Percentiles rank a stretch among this genome's conserved stretches.
phyloP scores from a whole-genome alignment of 2,888 invertebrate species.

The Nomada fabriciana region DNA sequence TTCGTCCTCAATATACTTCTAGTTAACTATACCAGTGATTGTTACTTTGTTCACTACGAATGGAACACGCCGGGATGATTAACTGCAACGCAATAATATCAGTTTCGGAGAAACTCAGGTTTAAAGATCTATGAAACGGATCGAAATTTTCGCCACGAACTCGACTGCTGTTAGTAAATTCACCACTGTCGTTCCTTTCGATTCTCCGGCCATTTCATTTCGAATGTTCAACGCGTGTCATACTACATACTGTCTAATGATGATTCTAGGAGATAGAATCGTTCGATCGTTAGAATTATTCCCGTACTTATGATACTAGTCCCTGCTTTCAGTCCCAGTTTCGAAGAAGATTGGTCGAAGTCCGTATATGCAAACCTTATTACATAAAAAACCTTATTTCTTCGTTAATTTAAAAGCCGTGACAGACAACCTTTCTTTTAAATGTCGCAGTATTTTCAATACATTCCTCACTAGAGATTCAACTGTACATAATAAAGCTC shows the following conservation, averaged over 20 bases:
- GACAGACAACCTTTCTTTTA: neutral
- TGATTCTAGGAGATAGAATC: constrained; percentile 25
- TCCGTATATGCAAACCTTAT: neutral
- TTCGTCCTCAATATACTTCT: neutral
- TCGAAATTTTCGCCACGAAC: neutral
- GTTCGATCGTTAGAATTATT: constrained; percentile 60
- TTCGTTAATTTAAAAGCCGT: neutral
- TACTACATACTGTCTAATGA: neutral
- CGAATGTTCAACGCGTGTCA: constrained; percentile 1
- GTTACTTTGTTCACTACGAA: neutral
- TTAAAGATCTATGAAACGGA: neutral
- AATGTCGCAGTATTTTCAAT: neutral
- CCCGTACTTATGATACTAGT: constrained; percentile 69
- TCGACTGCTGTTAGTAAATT: neutral
- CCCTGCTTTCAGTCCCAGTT: constrained; percentile 14
- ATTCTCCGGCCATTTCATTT: constrained; percentile 2
- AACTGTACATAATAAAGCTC: constrained; percentile 25
- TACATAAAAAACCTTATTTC: neutral
- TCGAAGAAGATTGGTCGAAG: neutral
- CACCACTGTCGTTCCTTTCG: neutral
- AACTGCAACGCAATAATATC: neutral
- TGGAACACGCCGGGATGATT: no score
- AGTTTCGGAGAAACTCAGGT: neutral
- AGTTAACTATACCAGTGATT: neutral
- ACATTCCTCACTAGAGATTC: neutral